Evolutionary conservation across 64 coral and sea anemone species (phyloP).

Genomic region (Catalaphyllia jardinei): DNA sequence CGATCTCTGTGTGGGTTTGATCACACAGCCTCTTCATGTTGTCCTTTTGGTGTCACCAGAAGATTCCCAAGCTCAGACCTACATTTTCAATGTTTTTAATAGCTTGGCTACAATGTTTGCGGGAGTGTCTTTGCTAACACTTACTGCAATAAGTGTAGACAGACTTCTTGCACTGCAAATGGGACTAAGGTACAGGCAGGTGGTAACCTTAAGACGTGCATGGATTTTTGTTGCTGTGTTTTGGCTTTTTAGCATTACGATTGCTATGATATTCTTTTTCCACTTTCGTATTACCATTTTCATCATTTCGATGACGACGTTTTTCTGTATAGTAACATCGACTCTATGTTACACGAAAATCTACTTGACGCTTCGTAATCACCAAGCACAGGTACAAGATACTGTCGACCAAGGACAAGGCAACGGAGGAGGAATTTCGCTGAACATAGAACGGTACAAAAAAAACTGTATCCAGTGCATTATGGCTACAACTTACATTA

Average conservation of each 20-base stretch:
- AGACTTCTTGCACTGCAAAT: slow-evolving; percentile 3
- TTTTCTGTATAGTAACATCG: background rate
- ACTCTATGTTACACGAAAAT: background rate
- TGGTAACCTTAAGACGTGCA: background rate
- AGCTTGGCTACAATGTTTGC: background rate
- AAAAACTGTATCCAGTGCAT: background rate
- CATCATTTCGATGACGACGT: background rate
- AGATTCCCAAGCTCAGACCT: background rate
- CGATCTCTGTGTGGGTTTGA: background rate
- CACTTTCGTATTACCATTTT: background rate
- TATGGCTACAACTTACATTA: background rate
- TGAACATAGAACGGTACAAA: background rate
- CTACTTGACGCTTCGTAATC: background rate
- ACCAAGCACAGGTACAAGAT: background rate
- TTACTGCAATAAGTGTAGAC: background rate
- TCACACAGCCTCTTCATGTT: background rate
- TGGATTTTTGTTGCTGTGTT: background rate
- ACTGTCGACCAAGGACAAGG: background rate
- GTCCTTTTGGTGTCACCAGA: background rate
- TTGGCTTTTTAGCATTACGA: background rate
- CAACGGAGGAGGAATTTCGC: background rate
- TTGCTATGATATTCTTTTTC: background rate
- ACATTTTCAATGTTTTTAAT: background rate
- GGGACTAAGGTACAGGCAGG: background rate
- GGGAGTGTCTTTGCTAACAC: background rate